These are phyloP conservation scores for Hepsetus odoe DNA, from an alignment of 2,113 vertebrate species.

Conservation along the genomic window DNA sequence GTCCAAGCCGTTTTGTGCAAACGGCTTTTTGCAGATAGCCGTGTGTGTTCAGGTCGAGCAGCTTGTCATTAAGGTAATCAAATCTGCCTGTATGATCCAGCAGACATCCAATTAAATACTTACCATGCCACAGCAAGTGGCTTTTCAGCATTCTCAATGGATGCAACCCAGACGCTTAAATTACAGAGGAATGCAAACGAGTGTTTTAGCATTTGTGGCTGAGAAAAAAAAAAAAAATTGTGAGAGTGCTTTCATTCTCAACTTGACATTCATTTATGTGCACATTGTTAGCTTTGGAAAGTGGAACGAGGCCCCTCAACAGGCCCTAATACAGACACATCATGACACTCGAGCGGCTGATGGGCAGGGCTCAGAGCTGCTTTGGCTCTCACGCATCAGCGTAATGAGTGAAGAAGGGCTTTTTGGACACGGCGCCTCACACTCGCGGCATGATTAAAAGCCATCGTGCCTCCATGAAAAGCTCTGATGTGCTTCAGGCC, in stretches of 20 bases:
- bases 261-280: constrained; percentile 42
- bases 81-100: constrained; percentile 48
- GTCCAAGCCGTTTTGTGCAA: constrained; percentile 9
- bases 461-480: background rate
- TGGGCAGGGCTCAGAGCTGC: constrained; percentile 3
- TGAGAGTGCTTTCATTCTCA: constrained; percentile 34
- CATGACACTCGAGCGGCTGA: constrained; percentile 34
- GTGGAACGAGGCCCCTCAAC: constrained; percentile 5
- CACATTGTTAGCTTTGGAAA: constrained; percentile 32
- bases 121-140: constrained; percentile 47
- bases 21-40: constrained; percentile 36
- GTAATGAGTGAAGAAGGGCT: constrained; percentile 2
- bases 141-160: constrained; percentile 47
- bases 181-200: constrained; percentile 47
- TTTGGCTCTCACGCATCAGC: constrained; percentile 10
- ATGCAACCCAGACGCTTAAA: constrained; percentile 47
- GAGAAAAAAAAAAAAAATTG: constrained; percentile 4
- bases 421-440: background rate
- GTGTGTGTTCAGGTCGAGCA: constrained; percentile 45
- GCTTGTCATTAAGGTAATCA: constrained; percentile 65
- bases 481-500: constrained; percentile 11
- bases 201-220: constrained; percentile 37
- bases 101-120: constrained; percentile 39
- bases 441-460: constrained; percentile 25
- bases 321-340: constrained; percentile 8